Conservation (phyloP, 2,113 vertebrate genomes). For the Anser cygnoides region DNA sequence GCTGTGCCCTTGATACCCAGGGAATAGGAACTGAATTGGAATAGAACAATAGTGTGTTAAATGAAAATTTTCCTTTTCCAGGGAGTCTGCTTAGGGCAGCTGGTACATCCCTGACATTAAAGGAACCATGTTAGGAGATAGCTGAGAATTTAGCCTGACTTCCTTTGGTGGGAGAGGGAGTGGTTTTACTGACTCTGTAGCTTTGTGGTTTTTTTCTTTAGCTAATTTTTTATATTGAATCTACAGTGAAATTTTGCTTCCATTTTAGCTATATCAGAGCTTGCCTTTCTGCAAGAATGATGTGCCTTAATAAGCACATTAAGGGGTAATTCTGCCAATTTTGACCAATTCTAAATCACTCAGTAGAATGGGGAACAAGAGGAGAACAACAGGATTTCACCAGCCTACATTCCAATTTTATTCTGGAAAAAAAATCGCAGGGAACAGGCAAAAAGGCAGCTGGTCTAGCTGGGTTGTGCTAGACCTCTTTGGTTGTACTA, state of each 20-base stretch:
- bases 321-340: background rate
- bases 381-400: background rate
- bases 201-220: background rate
- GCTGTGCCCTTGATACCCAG: background rate
- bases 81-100: background rate
- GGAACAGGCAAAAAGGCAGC: background rate
- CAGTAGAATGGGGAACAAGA: background rate
- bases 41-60: rapidly evolving
- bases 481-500: background rate
- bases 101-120: background rate
- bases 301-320: background rate
- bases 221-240: background rate
- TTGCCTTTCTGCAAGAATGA: background rate
- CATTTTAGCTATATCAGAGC: background rate
- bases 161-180: background rate
- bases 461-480: background rate
- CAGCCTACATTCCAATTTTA: background rate
- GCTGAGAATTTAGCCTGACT: background rate
- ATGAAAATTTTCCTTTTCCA: background rate
- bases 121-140: background rate
- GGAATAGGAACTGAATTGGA: background rate
- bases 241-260: background rate
- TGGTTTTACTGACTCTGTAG: background rate
- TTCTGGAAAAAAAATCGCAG: background rate
- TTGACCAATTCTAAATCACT: background rate